Evolutionary conservation across 2,113 vertebrate species (phyloP).

Genomic region (Philantomba maxwellii): DNA sequence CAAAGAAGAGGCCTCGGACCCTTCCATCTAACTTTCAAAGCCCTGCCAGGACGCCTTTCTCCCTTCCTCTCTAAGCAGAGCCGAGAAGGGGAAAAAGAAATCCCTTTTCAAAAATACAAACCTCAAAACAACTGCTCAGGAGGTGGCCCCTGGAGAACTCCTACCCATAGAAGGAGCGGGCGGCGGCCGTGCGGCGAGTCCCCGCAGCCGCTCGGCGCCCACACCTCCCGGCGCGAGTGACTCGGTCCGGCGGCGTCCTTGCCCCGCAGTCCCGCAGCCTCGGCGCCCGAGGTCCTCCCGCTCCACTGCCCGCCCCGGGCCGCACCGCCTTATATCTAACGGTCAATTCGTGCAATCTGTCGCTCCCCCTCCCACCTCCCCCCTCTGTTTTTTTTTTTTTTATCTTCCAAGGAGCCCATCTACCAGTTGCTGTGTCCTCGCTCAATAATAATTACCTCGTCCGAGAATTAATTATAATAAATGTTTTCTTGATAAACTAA

Average conservation of each 20-base stretch:
- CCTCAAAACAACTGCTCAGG: neutral
- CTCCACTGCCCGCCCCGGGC: constrained; percentile 73
- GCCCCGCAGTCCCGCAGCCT: neutral
- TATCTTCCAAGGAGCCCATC: constrained; percentile 77
- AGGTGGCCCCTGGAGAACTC: neutral
- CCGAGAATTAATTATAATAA: constrained; percentile 95
- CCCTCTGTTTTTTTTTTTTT: neutral
- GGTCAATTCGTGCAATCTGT: constrained; percentile 93
- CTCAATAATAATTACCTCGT: constrained; percentile 92
- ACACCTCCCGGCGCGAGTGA: neutral
- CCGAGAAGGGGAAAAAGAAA: neutral
- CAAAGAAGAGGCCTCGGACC: neutral
- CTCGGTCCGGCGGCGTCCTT: constrained; percentile 49
- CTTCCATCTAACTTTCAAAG: constrained; percentile 20
- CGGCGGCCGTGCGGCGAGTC: neutral
- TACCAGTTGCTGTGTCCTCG: constrained; percentile 89
- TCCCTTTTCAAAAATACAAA: neutral
- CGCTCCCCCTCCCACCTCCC: constrained; percentile 68
- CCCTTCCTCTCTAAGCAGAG: neutral
- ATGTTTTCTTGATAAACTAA: constrained; percentile 96
- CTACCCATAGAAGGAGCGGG: neutral
- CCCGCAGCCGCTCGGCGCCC: neutral
- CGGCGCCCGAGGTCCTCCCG: neutral
- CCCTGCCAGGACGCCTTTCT: neutral
- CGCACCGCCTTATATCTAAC: constrained; percentile 84